Conservation (phyloP, 92 coral and sea anemone genomes). For the Montipora capitata region DNA sequence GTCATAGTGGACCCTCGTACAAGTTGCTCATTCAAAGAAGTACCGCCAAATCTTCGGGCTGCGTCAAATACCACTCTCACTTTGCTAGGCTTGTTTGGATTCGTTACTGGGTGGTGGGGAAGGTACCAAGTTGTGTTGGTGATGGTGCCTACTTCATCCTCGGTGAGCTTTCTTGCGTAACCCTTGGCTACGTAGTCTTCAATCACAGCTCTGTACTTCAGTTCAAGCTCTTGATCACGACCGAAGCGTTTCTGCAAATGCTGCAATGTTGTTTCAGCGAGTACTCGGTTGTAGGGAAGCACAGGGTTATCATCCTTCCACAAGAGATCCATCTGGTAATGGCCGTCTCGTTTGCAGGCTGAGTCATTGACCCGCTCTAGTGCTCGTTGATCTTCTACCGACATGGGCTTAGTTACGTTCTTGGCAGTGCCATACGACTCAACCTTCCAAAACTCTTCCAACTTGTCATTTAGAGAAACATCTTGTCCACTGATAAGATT, state of each 20-base stretch:
- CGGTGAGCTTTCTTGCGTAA: constrained; percentile 28
- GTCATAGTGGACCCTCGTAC: constrained; percentile 72
- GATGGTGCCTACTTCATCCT: constrained; percentile 46
- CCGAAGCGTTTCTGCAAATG: constrained; percentile 60
- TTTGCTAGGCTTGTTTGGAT: constrained; percentile 71
- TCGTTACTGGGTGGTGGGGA: constrained; percentile 72
- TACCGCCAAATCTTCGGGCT: constrained; percentile 49
- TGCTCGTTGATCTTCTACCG: constrained; percentile 64
- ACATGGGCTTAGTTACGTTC: constrained; percentile 26
- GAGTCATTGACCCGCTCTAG: constrained; percentile 31
- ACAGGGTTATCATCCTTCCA: constrained; percentile 49
- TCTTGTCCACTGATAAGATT: constrained; percentile 49
- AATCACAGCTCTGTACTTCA: constrained; percentile 67
- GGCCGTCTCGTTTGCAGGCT: constrained; percentile 28
- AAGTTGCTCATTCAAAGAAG: constrained; percentile 66
- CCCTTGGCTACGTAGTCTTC: constrained; percentile 50
- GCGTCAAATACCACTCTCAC: constrained; percentile 83
- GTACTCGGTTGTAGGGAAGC: constrained; percentile 58
- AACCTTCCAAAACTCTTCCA: constrained; percentile 70
- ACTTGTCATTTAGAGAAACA: constrained; percentile 57
- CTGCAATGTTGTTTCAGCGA: constrained; percentile 70
- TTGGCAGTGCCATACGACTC: constrained; percentile 52
- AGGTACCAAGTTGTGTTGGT: constrained; percentile 58
- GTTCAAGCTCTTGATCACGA: constrained; percentile 50
- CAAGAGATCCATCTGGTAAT: constrained; percentile 66